Base-by-base conservation (phyloP, 2,797 vertebrate species). In the Menidia menidia region DNA sequence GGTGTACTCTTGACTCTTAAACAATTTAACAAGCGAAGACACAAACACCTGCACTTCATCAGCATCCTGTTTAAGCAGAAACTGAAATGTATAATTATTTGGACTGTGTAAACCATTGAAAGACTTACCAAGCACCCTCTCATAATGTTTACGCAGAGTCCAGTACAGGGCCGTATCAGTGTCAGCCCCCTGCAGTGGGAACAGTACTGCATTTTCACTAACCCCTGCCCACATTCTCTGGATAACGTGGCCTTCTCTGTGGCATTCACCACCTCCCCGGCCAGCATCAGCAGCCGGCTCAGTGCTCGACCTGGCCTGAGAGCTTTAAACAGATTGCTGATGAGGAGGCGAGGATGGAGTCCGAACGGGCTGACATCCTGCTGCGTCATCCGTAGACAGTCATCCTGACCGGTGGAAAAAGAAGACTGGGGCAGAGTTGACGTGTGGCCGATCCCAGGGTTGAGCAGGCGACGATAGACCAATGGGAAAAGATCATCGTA, bases 171-270 rank as follows among this genome's bases (percentile, higher is more conserved):
- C 33, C 94, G 89, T 72, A 97, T 96, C 42, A 97, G 92, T 0
- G 96, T 97, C 73, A 97, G 88, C 13, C 96, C 96, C 71, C 96
- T 95, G 83, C 96, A 97, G 73, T 97, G 96, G 0, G 96, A 94
- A 75, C 96, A 97, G 87, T 96, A 97, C 87, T 96, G 95, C 96
- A 97, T 97, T 89, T 79, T 94, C 64, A 97, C 95, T 48, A 97
- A 84, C 0, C 93, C 94, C 35, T 81, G 81, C 50, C 92, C 93
- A 66, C 96, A 97, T 56, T 96, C 96, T 74, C 93, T 93, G 14
- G 91, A 92, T 61, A 97, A 57, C 0, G 85, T 80, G 0, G 81
- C 85, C 16, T 91, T 94, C 59, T 97, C 95, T 0, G 95, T 96
- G 0, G 88, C 92, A 1, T 96, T 96, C 68, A 97, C 90, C 30